A percentile compares a stretch with the other conserved stretches of the same genome.
phyloP scores from a whole-genome alignment of 1,140 invertebrate genomes.

The Dendroctonus valens region DNA sequence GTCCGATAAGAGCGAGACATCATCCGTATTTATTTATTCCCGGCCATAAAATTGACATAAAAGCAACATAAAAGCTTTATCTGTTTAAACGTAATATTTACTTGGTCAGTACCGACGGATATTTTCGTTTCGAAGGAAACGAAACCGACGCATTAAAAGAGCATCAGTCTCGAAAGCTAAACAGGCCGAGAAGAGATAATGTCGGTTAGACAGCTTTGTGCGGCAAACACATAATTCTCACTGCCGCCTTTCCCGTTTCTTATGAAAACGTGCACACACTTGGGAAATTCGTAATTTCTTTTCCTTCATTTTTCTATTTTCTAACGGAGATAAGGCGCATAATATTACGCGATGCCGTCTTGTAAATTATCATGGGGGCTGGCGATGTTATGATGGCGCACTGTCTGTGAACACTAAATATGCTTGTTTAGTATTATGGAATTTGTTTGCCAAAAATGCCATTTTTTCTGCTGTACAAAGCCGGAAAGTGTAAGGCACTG shows the following conservation, averaged over 20 bases:
- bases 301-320: slow-evolving; percentile 40
- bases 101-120: slow-evolving; percentile 24
- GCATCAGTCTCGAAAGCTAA: slow-evolving; percentile 47
- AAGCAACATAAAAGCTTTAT: slow-evolving; percentile 22
- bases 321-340: slow-evolving; percentile 39
- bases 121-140: slow-evolving; percentile 16
- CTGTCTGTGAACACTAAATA: background rate
- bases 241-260: slow-evolving; percentile 32
- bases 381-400: slow-evolving; percentile 7
- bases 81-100: slow-evolving; percentile 24
- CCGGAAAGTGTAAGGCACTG: too few relatives aligned
- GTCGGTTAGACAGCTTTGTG: slow-evolving; percentile 35
- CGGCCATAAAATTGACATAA: slow-evolving; percentile 23
- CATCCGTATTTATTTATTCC: slow-evolving; percentile 22
- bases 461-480: too few relatives aligned
- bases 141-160: slow-evolving; percentile 44
- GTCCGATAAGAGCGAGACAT: slow-evolving; percentile 10
- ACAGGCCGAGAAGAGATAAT: slow-evolving; percentile 44
- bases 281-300: slow-evolving; percentile 45
- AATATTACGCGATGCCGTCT: slow-evolving; percentile 34
- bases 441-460: too few relatives aligned
- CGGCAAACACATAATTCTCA: slow-evolving; percentile 41
- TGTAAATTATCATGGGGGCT: slow-evolving; percentile 29
- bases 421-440: too few relatives aligned
- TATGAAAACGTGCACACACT: slow-evolving; percentile 40